Percentiles rank a stretch among this genome's conserved stretches.
Evolutionary conservation across 2,888 invertebrate species (phyloP).

Genomic region (Cephonodes hylas): DNA sequence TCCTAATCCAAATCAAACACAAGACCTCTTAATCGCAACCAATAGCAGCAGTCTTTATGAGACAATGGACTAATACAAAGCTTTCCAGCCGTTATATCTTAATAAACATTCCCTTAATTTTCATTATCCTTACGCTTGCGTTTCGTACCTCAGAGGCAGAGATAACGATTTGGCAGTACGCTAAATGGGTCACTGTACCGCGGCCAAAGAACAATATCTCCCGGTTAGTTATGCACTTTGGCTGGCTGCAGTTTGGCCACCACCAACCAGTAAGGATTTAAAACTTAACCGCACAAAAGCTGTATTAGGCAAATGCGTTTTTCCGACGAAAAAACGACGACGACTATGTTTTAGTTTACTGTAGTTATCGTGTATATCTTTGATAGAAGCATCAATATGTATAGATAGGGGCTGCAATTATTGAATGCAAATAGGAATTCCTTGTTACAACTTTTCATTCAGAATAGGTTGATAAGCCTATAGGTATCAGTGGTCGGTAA

Average conservation of each 20-base stretch:
- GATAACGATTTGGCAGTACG: conserved; percentile 31
- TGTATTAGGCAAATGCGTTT: neutral
- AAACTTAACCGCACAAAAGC: neutral
- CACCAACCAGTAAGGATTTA: conserved; percentile 5
- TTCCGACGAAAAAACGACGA: neutral
- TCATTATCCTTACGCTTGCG: neutral
- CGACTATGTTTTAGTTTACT: neutral
- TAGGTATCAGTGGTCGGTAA: too few species aligned
- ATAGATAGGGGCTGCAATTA: too few species aligned
- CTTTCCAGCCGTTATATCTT: too few species aligned
- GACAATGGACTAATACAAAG: too few species aligned
- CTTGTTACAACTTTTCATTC: too few species aligned
- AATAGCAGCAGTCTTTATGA: too few species aligned
- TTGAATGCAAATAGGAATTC: too few species aligned
- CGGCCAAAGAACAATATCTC: conserved; percentile 17
- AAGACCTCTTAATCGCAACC: too few species aligned
- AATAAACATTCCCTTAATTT: neutral
- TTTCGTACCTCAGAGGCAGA: neutral
- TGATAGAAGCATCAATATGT: too few species aligned
- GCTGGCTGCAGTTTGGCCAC: conserved; percentile 5
- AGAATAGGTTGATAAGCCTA: too few species aligned
- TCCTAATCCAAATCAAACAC: too few species aligned
- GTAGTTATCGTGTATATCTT: too few species aligned
- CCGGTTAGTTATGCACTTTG: conserved; percentile 12
- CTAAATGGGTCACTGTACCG: conserved; percentile 24